Percentiles rank a stretch among this genome's conserved stretches.
These are phyloP conservation scores for Gallirallus australis DNA, from an alignment of 2,797 vertebrate genomes.

Conservation along the genomic window DNA sequence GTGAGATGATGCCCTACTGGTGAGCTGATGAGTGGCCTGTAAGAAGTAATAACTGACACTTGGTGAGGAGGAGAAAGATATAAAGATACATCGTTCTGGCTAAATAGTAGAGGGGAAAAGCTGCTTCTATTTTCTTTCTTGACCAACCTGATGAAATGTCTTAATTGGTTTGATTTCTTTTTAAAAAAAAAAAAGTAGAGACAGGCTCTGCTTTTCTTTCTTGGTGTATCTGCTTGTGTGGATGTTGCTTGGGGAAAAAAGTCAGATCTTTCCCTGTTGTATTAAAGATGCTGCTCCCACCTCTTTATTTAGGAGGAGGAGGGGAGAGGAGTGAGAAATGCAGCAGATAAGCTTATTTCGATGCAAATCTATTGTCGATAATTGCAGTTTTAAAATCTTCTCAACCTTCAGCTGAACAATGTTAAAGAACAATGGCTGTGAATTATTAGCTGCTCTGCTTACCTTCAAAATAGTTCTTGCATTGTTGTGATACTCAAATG, in stretches of 20 bases:
- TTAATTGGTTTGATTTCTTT: not conserved
- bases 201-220: not conserved
- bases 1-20: not conserved
- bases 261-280: not conserved
- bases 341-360: slow-evolving; percentile 46
- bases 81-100: fast-evolving
- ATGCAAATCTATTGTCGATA: slow-evolving; percentile 61
- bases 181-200: no score
- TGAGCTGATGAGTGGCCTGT: not conserved
- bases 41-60: not conserved
- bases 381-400: slow-evolving; percentile 69
- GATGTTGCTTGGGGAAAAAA: not conserved
- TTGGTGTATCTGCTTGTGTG: not conserved
- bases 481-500: slow-evolving; percentile 51
- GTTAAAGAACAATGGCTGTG: slow-evolving; percentile 63
- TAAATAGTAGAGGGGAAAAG: not conserved
- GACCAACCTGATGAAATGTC: not conserved
- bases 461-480: slow-evolving; percentile 47
- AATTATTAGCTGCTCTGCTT: slow-evolving; percentile 60
- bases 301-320: slow-evolving; percentile 30
- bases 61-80: not conserved
- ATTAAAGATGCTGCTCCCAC: not conserved
- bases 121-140: fast-evolving
- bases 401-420: slow-evolving; percentile 64
- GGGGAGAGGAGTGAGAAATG: slow-evolving; percentile 5